Percentiles rank a stretch among this genome's conserved stretches.
These are phyloP conservation scores for Empidonax traillii DNA, from an alignment of 2,113 vertebrate species.

Conservation along the genomic window DNA sequence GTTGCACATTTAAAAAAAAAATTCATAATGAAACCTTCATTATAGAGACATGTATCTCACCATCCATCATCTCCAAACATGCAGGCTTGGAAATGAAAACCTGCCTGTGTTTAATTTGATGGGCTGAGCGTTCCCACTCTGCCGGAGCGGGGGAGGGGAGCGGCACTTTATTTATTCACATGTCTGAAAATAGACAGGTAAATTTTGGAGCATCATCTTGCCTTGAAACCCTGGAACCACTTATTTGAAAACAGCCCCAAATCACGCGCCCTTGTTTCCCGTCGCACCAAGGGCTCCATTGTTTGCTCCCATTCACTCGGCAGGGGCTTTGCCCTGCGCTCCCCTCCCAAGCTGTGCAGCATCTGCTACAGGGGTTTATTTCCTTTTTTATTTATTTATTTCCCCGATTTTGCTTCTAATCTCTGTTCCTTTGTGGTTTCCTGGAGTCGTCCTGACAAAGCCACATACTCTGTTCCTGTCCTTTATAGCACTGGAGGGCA, in stretches of 20 bases:
- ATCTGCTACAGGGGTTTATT: conserved; percentile 76
- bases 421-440: conserved; percentile 83
- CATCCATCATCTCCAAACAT: conserved; percentile 64
- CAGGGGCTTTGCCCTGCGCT: conserved; percentile 37
- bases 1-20: conserved; percentile 35
- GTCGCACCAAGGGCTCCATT: background rate
- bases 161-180: background rate
- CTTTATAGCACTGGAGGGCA: conserved; percentile 80
- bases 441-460: conserved; percentile 83
- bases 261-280: background rate
- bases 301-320: conserved; percentile 17
- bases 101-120: conserved; percentile 52
- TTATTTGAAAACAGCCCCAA: background rate
- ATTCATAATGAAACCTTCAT: conserved; percentile 58
- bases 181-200: background rate
- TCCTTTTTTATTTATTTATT: conserved; percentile 64
- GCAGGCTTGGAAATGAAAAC: conserved; percentile 55
- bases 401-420: conserved; percentile 76
- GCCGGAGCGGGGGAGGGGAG: accelerated
- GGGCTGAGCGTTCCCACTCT: background rate
- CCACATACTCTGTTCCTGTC: conserved; percentile 78
- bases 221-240: conserved; percentile 3
- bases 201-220: background rate
- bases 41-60: conserved; percentile 52
- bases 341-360: conserved; percentile 50